Percentiles rank a stretch among this genome's conserved stretches.
Conservation (phyloP, 2,888 invertebrate genomes). For the Exocentrus adspersus region DNA sequence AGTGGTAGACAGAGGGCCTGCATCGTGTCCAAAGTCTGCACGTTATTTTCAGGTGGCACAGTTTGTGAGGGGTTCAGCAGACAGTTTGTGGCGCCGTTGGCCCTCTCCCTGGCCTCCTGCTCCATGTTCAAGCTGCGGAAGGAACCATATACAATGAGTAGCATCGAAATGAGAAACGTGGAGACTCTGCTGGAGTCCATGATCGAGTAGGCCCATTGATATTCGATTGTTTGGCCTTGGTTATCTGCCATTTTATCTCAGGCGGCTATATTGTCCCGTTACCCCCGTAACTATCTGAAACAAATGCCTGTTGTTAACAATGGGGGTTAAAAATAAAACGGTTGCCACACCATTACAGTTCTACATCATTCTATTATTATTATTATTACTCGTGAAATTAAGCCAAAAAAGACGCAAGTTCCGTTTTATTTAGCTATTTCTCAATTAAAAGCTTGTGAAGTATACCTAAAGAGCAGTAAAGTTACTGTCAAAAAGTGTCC, state of each 20-base stretch:
- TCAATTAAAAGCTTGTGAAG: too few species aligned
- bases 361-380: too few species aligned
- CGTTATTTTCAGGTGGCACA: conserved; percentile 60
- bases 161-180: conserved; percentile 96
- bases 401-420: too few species aligned
- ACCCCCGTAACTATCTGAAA: conserved; percentile 19
- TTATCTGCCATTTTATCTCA: conserved; percentile 51
- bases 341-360: too few species aligned
- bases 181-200: conserved; percentile 98
- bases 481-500: conserved; percentile 22
- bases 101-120: conserved; percentile 85
- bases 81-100: conserved; percentile 64
- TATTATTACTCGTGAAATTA: too few species aligned
- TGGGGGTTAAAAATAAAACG: too few species aligned
- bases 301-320: neutral
- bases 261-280: conserved; percentile 6
- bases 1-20: conserved; percentile 96
- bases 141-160: conserved; percentile 96
- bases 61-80: conserved; percentile 59
- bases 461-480: too few species aligned
- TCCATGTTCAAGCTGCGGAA: conserved; percentile 97
- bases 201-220: conserved; percentile 92
- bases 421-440: too few species aligned
- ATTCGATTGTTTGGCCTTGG: conserved; percentile 65
- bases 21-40: conserved; percentile 96